These are phyloP conservation scores for Molossus alvarezi DNA, from an alignment of 2,797 vertebrate genomes.

Conservation along the genomic window DNA sequence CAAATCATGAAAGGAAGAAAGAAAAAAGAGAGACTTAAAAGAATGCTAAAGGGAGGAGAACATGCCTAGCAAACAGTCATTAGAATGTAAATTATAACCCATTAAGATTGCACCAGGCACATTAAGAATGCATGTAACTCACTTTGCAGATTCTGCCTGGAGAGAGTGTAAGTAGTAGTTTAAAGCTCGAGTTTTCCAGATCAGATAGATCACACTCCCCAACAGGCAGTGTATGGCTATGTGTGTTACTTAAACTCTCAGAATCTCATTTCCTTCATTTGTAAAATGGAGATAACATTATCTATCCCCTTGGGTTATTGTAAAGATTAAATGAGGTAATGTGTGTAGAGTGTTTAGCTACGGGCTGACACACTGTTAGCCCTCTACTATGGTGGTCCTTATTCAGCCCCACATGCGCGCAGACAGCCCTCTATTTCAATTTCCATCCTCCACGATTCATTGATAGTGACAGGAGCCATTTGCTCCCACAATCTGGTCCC, in stretches of 20 bases:
- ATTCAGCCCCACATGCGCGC: neutral
- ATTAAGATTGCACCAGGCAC: neutral
- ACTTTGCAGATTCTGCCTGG: neutral
- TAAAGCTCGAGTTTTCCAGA: neutral
- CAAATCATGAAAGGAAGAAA: neutral
- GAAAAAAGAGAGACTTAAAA: neutral
- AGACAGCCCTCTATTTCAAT: neutral
- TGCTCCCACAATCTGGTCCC: slow-evolving; percentile 49
- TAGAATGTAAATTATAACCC: neutral
- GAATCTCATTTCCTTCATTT: neutral
- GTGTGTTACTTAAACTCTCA: neutral
- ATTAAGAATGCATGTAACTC: neutral
- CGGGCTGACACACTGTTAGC: neutral
- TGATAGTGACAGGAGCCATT: slow-evolving; percentile 30
- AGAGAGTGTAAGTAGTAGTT: neutral
- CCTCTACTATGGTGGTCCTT: neutral
- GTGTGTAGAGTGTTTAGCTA: neutral
- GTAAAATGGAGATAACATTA: neutral
- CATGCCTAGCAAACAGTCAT: neutral
- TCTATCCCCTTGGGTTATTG: neutral
- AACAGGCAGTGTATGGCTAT: neutral
- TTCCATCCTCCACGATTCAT: neutral
- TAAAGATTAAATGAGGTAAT: slow-evolving; percentile 1
- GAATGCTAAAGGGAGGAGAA: neutral
- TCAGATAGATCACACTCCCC: neutral